These are phyloP conservation scores for Polietes domitor DNA, from an alignment of 2,888 invertebrate genomes.

Conservation along the genomic window DNA sequence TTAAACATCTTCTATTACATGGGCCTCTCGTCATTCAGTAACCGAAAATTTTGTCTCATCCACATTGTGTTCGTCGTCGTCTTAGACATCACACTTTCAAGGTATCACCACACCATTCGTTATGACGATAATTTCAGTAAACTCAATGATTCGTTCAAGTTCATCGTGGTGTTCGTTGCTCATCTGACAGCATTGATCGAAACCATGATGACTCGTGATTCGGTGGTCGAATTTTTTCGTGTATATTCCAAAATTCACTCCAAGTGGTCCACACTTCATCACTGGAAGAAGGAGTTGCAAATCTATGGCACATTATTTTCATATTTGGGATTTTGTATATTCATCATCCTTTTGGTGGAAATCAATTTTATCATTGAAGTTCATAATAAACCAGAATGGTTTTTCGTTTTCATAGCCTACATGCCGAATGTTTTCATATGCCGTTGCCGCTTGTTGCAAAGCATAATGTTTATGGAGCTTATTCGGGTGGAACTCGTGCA, in stretches of 20 bases:
- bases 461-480: slow-evolving; percentile 63
- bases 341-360: slow-evolving; percentile 44
- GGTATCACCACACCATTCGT: slow-evolving; percentile 25
- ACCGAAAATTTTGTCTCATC: slow-evolving; percentile 42
- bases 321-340: slow-evolving; percentile 9
- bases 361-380: slow-evolving; percentile 49
- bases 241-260: slow-evolving; percentile 53
- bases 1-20: slow-evolving; percentile 57
- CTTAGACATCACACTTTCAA: slow-evolving; percentile 37
- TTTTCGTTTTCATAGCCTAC: slow-evolving; percentile 58
- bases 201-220: slow-evolving; percentile 40
- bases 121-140: slow-evolving; percentile 64
- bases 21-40: slow-evolving; percentile 62
- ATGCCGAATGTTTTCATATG: slow-evolving; percentile 63
- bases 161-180: slow-evolving; percentile 39
- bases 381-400: slow-evolving; percentile 29
- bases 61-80: slow-evolving; percentile 40
- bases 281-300: slow-evolving; percentile 3
- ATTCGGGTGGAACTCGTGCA: slow-evolving; percentile 62
- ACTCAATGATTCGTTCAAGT: slow-evolving; percentile 66
- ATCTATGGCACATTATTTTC: slow-evolving; percentile 54
- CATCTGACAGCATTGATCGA: slow-evolving; percentile 62
- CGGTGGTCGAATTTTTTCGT: slow-evolving; percentile 49
- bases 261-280: slow-evolving; percentile 48
- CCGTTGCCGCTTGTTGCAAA: slow-evolving; percentile 62